Percentiles rank a stretch among this genome's conserved stretches.
These are phyloP conservation scores for Pangasius djambal DNA, from an alignment of 2,797 vertebrate species.

Conservation along the genomic window DNA sequence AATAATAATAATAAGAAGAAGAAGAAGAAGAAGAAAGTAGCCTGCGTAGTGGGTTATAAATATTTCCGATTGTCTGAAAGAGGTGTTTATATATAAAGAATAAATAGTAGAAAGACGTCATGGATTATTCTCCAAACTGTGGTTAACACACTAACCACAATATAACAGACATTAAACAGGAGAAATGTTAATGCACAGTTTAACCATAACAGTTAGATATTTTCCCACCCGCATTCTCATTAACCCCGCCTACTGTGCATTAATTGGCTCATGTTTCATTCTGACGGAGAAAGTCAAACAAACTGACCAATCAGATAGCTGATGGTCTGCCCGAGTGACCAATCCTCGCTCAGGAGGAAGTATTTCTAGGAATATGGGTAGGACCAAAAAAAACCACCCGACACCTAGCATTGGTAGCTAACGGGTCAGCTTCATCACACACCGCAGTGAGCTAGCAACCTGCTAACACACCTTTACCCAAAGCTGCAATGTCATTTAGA, in stretches of 20 bases:
- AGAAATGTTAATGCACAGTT: too few relatives aligned
- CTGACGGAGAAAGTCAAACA: background rate
- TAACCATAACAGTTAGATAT: background rate
- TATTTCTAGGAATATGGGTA: background rate
- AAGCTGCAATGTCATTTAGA: slow-evolving; percentile 23
- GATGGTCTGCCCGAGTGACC: background rate
- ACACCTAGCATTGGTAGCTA: background rate
- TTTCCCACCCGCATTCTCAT: slow-evolving; percentile 2
- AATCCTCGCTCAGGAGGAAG: background rate
- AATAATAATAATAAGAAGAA: too few relatives aligned
- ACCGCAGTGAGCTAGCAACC: background rate
- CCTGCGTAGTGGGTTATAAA: background rate
- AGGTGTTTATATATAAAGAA: background rate
- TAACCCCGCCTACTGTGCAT: background rate
- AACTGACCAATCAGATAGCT: background rate
- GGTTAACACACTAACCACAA: background rate
- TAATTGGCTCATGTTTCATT: background rate
- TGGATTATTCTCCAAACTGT: background rate
- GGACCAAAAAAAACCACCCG: background rate
- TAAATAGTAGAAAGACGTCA: background rate
- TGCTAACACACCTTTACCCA: slow-evolving; percentile 2
- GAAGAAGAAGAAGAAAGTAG: background rate
- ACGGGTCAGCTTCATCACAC: background rate
- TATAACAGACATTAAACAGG: too few relatives aligned
- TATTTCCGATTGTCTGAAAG: background rate